A percentile compares a stretch with the other conserved stretches of the same genome.
These are phyloP conservation scores for Oxycera nigricornis DNA, from an alignment of 2,888 invertebrate genomes.

Conservation along the genomic window DNA sequence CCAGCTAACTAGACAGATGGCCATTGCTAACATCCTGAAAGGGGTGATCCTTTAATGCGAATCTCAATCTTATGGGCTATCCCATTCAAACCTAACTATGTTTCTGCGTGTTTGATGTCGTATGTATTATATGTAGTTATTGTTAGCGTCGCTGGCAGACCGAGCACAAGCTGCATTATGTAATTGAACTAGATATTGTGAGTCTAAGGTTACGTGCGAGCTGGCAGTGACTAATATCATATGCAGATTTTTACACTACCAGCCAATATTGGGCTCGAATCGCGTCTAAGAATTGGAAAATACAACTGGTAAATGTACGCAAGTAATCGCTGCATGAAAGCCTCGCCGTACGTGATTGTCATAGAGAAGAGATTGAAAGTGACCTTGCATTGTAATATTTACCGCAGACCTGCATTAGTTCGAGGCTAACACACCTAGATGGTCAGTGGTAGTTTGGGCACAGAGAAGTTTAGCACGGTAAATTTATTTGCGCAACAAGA, in stretches of 20 bases:
- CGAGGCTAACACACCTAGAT: background rate
- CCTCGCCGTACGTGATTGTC: conserved; percentile 14
- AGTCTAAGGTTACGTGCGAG: conserved; percentile 19
- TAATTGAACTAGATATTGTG: conserved; percentile 23
- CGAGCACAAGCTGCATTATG: background rate
- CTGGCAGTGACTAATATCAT: background rate
- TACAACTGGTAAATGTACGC: background rate
- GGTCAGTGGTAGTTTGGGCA: too few relatives aligned
- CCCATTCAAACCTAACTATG: background rate
- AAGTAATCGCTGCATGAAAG: conserved; percentile 12
- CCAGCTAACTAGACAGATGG: too few relatives aligned
- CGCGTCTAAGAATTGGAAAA: conserved; percentile 24
- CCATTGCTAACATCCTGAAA: too few relatives aligned
- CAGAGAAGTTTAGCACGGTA: too few relatives aligned
- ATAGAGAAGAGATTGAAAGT: background rate
- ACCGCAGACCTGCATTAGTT: background rate
- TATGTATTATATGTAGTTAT: background rate
- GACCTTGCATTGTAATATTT: conserved; percentile 30
- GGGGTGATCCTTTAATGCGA: background rate
- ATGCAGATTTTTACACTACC: background rate
- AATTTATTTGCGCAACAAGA: too few relatives aligned
- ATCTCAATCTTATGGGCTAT: background rate
- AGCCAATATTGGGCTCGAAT: conserved; percentile 31
- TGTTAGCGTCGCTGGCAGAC: background rate
- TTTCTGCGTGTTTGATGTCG: background rate